Evolutionary conservation across 2,888 invertebrate species (phyloP).

Genomic region (Lithophane socia): DNA sequence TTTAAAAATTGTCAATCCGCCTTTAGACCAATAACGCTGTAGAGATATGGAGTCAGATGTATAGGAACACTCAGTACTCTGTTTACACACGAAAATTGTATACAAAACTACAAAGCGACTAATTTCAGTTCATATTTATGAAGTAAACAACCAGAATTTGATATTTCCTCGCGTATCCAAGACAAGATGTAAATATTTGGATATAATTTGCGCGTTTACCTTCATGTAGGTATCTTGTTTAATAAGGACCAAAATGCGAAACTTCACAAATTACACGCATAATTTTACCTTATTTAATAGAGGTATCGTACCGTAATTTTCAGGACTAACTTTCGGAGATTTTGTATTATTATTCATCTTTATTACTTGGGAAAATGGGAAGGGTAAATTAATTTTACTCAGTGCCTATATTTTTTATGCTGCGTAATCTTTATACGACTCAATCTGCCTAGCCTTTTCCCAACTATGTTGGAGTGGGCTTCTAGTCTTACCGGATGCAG

Average conservation of each 20-base stretch:
- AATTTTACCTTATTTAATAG: neutral
- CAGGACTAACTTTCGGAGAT: neutral
- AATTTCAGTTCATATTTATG: neutral
- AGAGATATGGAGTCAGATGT: neutral
- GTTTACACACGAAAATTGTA: neutral
- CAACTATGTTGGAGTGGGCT: no score
- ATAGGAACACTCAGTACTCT: no score
- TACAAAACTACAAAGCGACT: constrained; percentile 1
- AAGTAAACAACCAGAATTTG: constrained; percentile 3
- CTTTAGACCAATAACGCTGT: no score
- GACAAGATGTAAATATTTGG: constrained; percentile 6
- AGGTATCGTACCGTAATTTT: neutral
- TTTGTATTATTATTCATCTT: neutral
- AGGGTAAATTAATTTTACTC: neutral
- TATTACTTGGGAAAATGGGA: neutral
- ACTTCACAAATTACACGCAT: neutral
- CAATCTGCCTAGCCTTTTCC: no score
- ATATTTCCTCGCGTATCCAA: neutral
- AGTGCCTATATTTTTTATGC: neutral
- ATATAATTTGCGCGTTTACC: neutral
- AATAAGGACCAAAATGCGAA: neutral
- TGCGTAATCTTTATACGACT: neutral
- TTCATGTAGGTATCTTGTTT: neutral
- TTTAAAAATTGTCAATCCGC: no score
- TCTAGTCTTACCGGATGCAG: no score